A percentile compares a stretch with the other conserved stretches of the same genome.
phyloP scores from a whole-genome alignment of 92 coral and sea anemone species.

The Desmophyllum pertusum region DNA sequence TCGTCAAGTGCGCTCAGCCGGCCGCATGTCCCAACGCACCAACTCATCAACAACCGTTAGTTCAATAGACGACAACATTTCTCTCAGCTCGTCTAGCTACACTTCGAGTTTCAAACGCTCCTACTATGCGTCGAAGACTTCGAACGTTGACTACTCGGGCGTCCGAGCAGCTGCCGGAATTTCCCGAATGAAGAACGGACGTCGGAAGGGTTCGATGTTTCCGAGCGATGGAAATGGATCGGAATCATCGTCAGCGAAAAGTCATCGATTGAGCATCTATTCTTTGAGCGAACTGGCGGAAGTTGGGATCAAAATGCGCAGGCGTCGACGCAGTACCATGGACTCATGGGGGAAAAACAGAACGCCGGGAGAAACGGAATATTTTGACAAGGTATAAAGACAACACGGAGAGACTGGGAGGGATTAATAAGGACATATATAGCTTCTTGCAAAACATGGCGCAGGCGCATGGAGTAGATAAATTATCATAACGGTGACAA shows the following conservation, averaged over 20 bases:
- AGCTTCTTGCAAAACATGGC: not conserved
- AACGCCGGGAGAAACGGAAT: constrained; percentile 67
- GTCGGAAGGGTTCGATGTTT: constrained; percentile 51
- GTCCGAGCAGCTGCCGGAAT: constrained; percentile 78
- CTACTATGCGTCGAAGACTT: constrained; percentile 41
- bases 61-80: constrained; percentile 73
- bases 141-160: constrained; percentile 67
- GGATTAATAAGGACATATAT: not conserved
- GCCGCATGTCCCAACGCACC: constrained; percentile 62
- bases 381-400: constrained; percentile 95
- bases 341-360: constrained; percentile 80
- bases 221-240: constrained; percentile 48
- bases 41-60: constrained; percentile 59
- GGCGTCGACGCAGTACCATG: constrained; percentile 74
- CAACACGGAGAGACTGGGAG: not conserved
- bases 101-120: constrained; percentile 46
- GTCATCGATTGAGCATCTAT: constrained; percentile 73
- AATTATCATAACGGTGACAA: too few species aligned
- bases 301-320: constrained; percentile 71
- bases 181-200: constrained; percentile 78
- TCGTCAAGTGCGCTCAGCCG: constrained; percentile 59
- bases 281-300: constrained; percentile 73
- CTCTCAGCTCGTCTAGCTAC: constrained; percentile 66
- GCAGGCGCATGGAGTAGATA: too few species aligned
- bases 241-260: constrained; percentile 42